Conservation (phyloP, 2,113 vertebrate species). For the Sapajus apella region DNA sequence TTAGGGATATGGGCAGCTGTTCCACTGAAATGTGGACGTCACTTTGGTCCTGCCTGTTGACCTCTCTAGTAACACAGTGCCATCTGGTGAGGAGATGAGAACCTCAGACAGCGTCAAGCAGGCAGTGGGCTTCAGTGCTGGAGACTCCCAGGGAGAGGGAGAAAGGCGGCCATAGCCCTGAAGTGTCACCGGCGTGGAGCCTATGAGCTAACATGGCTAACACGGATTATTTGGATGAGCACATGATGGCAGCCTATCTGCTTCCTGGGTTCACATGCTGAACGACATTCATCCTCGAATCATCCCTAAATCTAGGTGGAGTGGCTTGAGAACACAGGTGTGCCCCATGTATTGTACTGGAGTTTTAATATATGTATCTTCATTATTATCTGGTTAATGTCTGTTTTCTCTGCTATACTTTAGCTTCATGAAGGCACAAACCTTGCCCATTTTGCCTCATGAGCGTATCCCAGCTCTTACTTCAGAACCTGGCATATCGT, state of each 20-base stretch:
- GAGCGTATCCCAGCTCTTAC: background rate
- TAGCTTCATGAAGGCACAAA: background rate
- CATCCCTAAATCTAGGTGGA: background rate
- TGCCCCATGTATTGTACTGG: background rate
- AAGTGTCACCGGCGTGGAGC: background rate
- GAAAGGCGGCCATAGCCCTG: background rate
- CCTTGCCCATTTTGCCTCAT: background rate
- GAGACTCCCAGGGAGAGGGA: background rate
- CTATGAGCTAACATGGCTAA: background rate
- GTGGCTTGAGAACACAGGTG: background rate
- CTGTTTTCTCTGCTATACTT: background rate
- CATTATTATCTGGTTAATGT: conserved; percentile 2
- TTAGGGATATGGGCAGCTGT: background rate
- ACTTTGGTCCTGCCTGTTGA: background rate
- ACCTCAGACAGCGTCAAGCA: background rate
- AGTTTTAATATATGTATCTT: background rate
- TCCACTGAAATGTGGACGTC: background rate
- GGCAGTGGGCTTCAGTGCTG: too few species aligned
- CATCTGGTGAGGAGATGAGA: background rate
- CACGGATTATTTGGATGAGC: background rate
- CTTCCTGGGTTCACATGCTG: background rate
- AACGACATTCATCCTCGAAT: background rate
- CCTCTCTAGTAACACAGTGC: background rate
- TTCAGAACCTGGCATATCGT: background rate
- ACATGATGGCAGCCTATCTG: background rate